These are phyloP conservation scores for Diloba caeruleocephala DNA, from an alignment of 2,888 invertebrate genomes.

Conservation along the genomic window DNA sequence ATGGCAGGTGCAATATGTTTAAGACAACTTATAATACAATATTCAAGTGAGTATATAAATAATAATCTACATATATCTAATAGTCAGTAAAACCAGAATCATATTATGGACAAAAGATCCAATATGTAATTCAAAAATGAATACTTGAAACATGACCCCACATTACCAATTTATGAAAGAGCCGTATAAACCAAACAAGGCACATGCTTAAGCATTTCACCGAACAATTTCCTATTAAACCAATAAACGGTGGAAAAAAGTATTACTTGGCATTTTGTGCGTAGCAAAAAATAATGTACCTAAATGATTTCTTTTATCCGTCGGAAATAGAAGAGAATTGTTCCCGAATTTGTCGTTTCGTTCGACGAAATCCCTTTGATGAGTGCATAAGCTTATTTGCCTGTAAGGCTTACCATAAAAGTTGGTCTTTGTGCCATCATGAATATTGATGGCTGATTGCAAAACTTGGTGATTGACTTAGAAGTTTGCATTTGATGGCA, in stretches of 20 bases:
- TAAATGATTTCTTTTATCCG: slow-evolving; percentile 59
- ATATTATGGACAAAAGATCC: not conserved
- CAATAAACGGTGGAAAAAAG: slow-evolving; percentile 41
- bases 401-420: slow-evolving; percentile 39
- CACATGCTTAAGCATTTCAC: slow-evolving; percentile 34
- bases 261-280: slow-evolving; percentile 43
- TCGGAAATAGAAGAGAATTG: slow-evolving; percentile 54
- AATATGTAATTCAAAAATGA: slow-evolving; percentile 6
- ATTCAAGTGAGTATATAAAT: too few relatives aligned
- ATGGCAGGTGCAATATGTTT: too few relatives aligned
- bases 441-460: slow-evolving; percentile 51
- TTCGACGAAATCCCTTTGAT: slow-evolving; percentile 59
- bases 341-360: slow-evolving; percentile 54
- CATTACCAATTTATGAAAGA: slow-evolving; percentile 17
- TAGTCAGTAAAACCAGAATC: not conserved
- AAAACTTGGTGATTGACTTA: slow-evolving; percentile 38
- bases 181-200: slow-evolving; percentile 18
- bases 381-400: slow-evolving; percentile 58
- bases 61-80: too few relatives aligned
- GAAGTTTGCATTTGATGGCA: slow-evolving; percentile 23
- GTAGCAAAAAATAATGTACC: slow-evolving; percentile 49
- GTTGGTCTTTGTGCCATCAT: slow-evolving; percentile 47
- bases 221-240: slow-evolving; percentile 40
- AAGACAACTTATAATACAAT: too few relatives aligned
- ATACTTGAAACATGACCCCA: slow-evolving; percentile 1